These are phyloP conservation scores for Norana najaformis DNA, from an alignment of 2,888 invertebrate genomes.

Conservation along the genomic window DNA sequence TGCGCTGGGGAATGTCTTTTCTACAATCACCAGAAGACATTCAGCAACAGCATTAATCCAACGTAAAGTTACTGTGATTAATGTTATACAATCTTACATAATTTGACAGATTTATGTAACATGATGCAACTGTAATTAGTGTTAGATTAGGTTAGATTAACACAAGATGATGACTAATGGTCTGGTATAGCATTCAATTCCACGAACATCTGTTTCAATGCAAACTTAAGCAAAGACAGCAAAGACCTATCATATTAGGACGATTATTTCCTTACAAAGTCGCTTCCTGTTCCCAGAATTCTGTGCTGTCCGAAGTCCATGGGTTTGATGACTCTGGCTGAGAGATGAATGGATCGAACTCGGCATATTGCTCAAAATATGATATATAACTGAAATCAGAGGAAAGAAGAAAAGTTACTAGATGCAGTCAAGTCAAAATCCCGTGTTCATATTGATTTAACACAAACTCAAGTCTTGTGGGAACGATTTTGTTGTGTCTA, in stretches of 20 bases:
- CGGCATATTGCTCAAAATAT: conserved; percentile 91
- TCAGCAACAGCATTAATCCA: conserved; percentile 68
- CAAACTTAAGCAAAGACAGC: not conserved
- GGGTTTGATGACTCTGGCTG: conserved; percentile 93
- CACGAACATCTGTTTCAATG: not conserved
- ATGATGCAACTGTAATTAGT: too few species aligned
- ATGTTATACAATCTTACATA: too few species aligned
- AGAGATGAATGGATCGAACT: conserved; percentile 93
- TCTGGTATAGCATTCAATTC: too few species aligned
- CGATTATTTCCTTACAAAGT: conserved; percentile 69
- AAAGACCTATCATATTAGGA: not conserved
- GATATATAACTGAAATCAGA: conserved; percentile 67
- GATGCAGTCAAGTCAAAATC: too few species aligned
- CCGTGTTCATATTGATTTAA: too few species aligned
- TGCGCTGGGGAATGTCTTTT: conserved; percentile 75
- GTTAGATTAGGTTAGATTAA: too few species aligned
- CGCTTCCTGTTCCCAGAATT: conserved; percentile 96
- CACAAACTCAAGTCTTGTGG: too few species aligned
- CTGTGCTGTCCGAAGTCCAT: conserved; percentile 92
- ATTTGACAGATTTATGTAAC: too few species aligned
- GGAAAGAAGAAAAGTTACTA: not conserved
- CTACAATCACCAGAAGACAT: conserved; percentile 88
- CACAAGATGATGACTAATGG: too few species aligned
- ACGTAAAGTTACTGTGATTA: too few species aligned
- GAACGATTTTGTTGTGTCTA: too few species aligned